Conservation (phyloP, 2,113 vertebrate genomes). For the Equus quagga region DNA sequence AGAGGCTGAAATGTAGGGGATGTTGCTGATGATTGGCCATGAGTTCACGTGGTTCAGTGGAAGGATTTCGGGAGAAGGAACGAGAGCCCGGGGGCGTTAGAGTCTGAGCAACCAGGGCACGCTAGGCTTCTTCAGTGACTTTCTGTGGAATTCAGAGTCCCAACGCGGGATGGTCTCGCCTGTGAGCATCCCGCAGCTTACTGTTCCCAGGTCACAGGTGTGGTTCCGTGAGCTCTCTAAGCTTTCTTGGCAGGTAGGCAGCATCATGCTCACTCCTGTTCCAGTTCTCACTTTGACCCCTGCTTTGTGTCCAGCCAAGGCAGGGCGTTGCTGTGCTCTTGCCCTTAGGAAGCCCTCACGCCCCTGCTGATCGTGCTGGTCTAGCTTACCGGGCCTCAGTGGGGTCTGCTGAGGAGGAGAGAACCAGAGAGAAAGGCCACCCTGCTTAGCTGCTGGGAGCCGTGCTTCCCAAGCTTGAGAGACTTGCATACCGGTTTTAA, state of each 20-base stretch:
- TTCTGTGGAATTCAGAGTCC: background rate
- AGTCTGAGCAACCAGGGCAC: background rate
- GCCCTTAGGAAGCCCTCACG: background rate
- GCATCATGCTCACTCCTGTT: background rate
- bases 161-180: background rate
- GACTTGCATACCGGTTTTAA: background rate
- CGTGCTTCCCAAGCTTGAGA: background rate
- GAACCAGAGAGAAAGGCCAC: background rate
- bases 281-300: background rate
- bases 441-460: background rate
- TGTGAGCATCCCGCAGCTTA: background rate
- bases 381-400: background rate
- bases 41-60: background rate
- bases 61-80: background rate
- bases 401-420: background rate
- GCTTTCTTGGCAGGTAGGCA: background rate
- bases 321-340: background rate
- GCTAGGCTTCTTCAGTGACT: background rate
- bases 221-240: background rate
- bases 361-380: background rate
- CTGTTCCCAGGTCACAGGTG: fast-evolving
- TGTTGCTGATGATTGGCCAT: background rate
- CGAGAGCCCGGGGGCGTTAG: background rate
- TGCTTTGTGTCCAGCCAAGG: background rate
- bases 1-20: background rate